Evolutionary conservation across 2,797 vertebrate species (phyloP).

Genomic region (Aeoliscus strigatus): DNA sequence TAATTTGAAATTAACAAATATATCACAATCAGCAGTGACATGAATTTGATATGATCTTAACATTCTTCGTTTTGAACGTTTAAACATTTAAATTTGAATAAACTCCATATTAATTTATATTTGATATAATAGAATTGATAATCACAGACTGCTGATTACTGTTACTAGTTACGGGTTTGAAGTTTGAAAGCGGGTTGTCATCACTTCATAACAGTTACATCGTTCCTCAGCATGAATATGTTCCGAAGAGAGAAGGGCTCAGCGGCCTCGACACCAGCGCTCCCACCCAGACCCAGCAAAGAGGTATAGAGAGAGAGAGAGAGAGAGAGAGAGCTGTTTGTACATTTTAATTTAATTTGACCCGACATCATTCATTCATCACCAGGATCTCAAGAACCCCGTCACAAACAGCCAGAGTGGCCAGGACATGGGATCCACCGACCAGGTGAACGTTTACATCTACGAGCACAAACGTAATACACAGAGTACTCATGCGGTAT

Average conservation of each 20-base stretch:
- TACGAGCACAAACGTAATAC: not conserved
- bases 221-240: conserved; percentile 45
- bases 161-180: too few relatives aligned
- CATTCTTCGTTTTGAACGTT: too few relatives aligned
- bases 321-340: not conserved
- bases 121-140: too few relatives aligned
- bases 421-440: not conserved
- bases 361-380: not conserved
- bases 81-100: too few relatives aligned
- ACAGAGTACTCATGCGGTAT: not conserved
- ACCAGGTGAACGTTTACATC: conserved; percentile 32
- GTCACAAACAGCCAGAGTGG: conserved; percentile 7
- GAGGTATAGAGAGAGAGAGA: conserved; percentile 25
- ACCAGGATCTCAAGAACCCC: conserved; percentile 44
- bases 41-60: too few relatives aligned
- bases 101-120: too few relatives aligned
- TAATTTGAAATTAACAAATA: too few relatives aligned
- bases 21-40: too few relatives aligned
- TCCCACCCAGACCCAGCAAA: conserved; percentile 36
- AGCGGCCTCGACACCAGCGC: conserved; percentile 11
- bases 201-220: too few relatives aligned
- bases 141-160: not conserved
- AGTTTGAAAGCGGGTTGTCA: too few relatives aligned
- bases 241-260: conserved; percentile 43
- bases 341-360: not conserved